Evolutionary conservation across 2,888 invertebrate species (phyloP), one percentile per base, ranked within the genome.

Genomic region (Drosophila picticornis): DNA sequence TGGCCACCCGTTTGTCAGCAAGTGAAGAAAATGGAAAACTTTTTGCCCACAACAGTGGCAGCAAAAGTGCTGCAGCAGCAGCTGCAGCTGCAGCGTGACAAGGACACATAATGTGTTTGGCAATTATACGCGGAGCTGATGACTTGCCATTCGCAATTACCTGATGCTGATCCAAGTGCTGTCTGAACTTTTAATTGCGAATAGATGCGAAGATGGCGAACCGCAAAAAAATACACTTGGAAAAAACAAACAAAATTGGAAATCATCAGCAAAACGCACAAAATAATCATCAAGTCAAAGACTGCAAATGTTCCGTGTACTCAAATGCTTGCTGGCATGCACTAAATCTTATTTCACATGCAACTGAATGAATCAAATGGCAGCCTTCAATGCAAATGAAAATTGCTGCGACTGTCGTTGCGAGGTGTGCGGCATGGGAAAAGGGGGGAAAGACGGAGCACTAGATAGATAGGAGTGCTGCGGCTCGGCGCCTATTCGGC

Each of bases 181-280:
- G 74, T 70, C 75, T 84, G n/a, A 85, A 84, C 83, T 88, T 90
- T 90, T 85, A 85, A 85, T 90, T 90, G 90, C 90, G 67, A 75
- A 77, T 64, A 85, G 88, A 90, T 84, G 88, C 72, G 56, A 74
- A 72, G 58, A 63, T 72, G 53, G 62, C 66, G 52, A 56, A 65
- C 67, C 50, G 48, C 61, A 52, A 61, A 36, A 59, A 32, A 51
- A n/a, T 19, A 7, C 36, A 43, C n/a, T n/a, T n/a, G n/a, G n/a
- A n/a, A n/a, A n/a, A n/a, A n/a, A n/a, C n/a, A n/a, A n/a, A 22
- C 16, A 31, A 22, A 51, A 48, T 22, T 29, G 32, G 38, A 68
- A 69, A 64, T 70, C 36, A 60, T 51, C 50, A 27, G 40, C 62
- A 58, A 53, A 51, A 31, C 46, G 53, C 65, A 31, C 19, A n/a